Percentiles rank a stretch among this genome's conserved stretches.
Conservation (phyloP, 2,113 vertebrate genomes). For the Peromyscus maniculatus region DNA sequence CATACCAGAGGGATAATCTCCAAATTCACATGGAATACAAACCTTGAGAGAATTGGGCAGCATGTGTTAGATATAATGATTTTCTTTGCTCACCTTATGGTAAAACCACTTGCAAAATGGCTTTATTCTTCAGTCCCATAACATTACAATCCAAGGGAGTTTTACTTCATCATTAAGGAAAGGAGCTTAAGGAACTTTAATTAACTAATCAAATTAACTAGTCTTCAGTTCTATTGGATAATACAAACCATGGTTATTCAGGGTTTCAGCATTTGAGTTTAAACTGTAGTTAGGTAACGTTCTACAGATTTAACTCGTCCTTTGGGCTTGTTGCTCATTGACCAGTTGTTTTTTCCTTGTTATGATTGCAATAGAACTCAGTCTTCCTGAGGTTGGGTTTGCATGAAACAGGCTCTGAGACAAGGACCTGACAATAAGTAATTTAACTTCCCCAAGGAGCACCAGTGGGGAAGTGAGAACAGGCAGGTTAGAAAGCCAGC, state of each 20-base stretch:
- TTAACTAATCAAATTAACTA: conserved; percentile 15
- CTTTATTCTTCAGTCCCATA: neutral
- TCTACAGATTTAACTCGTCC: conserved; percentile 55
- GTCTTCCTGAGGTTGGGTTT: conserved; percentile 3
- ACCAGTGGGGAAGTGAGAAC: neutral
- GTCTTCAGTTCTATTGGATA: neutral
- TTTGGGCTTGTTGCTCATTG: neutral
- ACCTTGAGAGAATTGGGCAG: neutral
- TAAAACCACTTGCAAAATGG: conserved; percentile 5
- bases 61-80: neutral
- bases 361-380: neutral
- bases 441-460: neutral
- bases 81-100: neutral
- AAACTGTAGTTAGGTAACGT: conserved; percentile 33
- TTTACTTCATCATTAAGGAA: conserved; percentile 59
- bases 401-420: conserved; percentile 30
- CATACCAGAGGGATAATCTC: neutral
- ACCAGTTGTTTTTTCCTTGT: conserved; percentile 6
- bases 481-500: neutral
- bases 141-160: conserved; percentile 3
- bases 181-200: neutral
- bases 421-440: neutral
- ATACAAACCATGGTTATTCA: conserved; percentile 21
- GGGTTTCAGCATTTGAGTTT: conserved; percentile 30
- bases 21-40: neutral